A percentile compares a stretch with the other conserved stretches of the same genome.
Conservation (phyloP, 2,888 invertebrate species). For the Pachydiplax longipennis region DNA sequence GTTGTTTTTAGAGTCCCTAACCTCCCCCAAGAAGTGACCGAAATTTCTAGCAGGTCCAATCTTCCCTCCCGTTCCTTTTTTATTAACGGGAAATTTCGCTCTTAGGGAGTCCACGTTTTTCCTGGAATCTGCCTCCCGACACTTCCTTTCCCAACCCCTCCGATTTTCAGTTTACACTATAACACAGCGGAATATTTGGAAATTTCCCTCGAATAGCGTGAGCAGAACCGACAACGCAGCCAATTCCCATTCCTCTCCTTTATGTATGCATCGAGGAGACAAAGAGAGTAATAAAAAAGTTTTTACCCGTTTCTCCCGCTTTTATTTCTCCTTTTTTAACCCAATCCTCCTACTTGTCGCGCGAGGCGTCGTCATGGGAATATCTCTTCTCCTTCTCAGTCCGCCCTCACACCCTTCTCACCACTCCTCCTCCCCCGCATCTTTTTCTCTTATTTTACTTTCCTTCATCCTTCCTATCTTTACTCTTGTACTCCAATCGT, state of each 20-base stretch:
- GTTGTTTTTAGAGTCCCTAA: neutral
- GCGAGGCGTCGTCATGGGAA: neutral
- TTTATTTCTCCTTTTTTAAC: neutral
- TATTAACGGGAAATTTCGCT: neutral
- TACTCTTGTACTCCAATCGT: too few species aligned
- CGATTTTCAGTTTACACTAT: neutral
- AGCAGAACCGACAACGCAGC: neutral
- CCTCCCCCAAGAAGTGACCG: neutral
- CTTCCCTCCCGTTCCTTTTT: neutral
- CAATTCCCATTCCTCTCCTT: neutral
- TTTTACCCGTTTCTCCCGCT: neutral
- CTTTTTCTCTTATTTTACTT: too few species aligned
- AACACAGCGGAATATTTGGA: neutral
- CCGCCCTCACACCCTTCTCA: neutral
- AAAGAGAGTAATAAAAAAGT: neutral
- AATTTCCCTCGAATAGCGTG: neutral
- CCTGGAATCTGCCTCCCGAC: neutral
- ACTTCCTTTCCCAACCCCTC: neutral
- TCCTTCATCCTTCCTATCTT: too few species aligned
- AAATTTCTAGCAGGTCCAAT: neutral
- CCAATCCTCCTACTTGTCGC: neutral
- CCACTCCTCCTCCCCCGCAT: neutral
- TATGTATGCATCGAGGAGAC: neutral
- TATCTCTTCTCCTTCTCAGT: neutral
- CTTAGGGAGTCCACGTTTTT: neutral